phyloP scores from a whole-genome alignment of 2,888 invertebrate species.

The Epsilonema sp. region DNA sequence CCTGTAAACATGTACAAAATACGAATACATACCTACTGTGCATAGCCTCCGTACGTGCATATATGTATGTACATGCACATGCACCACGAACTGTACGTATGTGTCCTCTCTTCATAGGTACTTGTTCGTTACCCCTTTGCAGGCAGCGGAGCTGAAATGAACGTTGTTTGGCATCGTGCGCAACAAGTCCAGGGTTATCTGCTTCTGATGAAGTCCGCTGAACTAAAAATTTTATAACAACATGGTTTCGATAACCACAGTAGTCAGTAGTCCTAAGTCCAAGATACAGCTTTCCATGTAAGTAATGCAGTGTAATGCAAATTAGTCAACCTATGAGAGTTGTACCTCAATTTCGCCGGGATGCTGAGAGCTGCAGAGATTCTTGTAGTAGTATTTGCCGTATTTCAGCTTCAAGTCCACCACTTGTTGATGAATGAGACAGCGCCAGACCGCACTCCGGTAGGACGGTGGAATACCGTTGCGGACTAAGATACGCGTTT shows the following conservation, averaged over 20 bases:
- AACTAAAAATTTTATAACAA: too few species aligned
- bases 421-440: constrained; percentile 26
- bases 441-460: constrained; percentile 30
- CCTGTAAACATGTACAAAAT: constrained; percentile 18
- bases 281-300: too few species aligned
- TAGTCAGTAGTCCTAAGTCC: too few species aligned
- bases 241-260: constrained; percentile 8
- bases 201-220: constrained; percentile 35
- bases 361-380: constrained; percentile 30
- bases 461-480: constrained; percentile 32
- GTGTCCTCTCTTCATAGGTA: too few species aligned
- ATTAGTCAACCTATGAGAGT: too few species aligned
- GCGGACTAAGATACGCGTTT: constrained; percentile 30
- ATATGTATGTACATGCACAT: too few species aligned
- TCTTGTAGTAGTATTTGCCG: constrained; percentile 35
- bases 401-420: constrained; percentile 31
- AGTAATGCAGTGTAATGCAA: too few species aligned
- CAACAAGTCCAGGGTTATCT: constrained; percentile 37
- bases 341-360: constrained; percentile 34
- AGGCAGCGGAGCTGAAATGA: constrained; percentile 34
- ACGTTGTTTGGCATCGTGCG: constrained; percentile 39
- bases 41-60: too few species aligned
- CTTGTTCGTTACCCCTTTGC: constrained; percentile 34
- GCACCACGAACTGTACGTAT: too few species aligned
- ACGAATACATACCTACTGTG: too few species aligned